Evolutionary conservation across 1,140 invertebrate genomes (phyloP), one percentile per base, ranked within the genome.

Genomic region (Drosophila pruinosa): DNA sequence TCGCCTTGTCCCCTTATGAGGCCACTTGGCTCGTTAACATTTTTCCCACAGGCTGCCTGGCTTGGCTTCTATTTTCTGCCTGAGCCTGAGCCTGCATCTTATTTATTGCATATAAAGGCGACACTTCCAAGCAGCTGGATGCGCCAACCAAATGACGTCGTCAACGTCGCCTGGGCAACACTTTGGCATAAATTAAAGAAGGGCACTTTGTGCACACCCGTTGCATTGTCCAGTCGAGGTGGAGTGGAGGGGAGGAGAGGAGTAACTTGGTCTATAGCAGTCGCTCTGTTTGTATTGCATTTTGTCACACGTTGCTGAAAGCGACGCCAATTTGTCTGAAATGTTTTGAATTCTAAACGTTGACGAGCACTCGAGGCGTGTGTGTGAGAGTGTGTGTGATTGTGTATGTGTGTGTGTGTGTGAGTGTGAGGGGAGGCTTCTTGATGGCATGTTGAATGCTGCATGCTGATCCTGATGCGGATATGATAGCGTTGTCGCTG

Each of bases 301-400:
- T 85, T 85, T 85, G 81, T 85, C 81, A 81, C 81, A 85, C 81
- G 72, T 85, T 80, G 81, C 63, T 67, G 81, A 85, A 85, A 86
- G 82, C 81, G 82, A 86, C 82, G 81, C 81, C 81, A 85, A 85
- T 85, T 85, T 85, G 81, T 85, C 81, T 85, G 81, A 85, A 85
- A 85, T 85, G 81, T 85, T 85, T 85, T 86, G 81, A 85, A 85
- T 85, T 86, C 81, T 81, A 86, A 85, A 70, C 77, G 81, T 56
- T 56, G 52, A 28, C 12, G 15, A 31, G 45, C 24, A 4, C 10
- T 17, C 73, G 77, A 24, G 21, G 24, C 19, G 21, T n/a, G 22
- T 8, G 14, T 3, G 31, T 22, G 31, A n/a, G n/a, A n/a, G n/a
- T n/a, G n/a, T n/a, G n/a, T n/a, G n/a, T n/a, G n/a, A n/a, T n/a